Conservation (phyloP, 2,113 vertebrate species). For the Myocastor coypus region DNA sequence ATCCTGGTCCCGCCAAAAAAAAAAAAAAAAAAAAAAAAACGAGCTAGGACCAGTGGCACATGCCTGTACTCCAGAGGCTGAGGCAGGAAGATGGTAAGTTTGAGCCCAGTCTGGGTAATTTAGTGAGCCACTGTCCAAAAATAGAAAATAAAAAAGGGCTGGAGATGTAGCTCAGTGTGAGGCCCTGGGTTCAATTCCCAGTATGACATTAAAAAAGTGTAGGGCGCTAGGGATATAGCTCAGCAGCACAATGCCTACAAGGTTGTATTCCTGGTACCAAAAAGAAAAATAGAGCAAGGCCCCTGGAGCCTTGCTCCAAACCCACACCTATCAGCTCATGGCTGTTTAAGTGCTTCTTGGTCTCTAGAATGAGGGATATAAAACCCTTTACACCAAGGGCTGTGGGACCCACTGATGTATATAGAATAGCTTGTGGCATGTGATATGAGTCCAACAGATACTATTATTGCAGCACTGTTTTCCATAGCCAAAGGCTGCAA, state of each 20-base stretch:
- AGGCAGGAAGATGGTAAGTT: background rate
- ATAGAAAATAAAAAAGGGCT: background rate
- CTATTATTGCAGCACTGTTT: background rate
- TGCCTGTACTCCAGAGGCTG: background rate
- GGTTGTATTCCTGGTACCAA: too few species aligned
- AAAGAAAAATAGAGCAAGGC: background rate
- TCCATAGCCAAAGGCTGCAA: background rate
- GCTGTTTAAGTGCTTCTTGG: background rate
- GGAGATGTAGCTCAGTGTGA: background rate
- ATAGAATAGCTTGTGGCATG: background rate
- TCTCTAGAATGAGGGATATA: background rate
- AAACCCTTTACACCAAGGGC: rapidly evolving
- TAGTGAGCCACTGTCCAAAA: background rate
- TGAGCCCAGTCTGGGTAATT: background rate
- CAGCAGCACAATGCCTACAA: too few species aligned
- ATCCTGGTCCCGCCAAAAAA: too few species aligned
- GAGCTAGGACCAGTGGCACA: background rate
- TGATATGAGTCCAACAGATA: background rate
- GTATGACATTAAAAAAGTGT: background rate
- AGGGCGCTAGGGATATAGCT: too few species aligned
- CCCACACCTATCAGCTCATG: background rate
- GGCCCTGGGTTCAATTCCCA: background rate
- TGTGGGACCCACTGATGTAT: rapidly evolving
- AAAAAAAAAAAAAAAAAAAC: too few species aligned
- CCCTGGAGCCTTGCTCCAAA: background rate